Base-by-base conservation (phyloP, 1,140 invertebrate species). In the Phthorimaea operculella region DNA sequence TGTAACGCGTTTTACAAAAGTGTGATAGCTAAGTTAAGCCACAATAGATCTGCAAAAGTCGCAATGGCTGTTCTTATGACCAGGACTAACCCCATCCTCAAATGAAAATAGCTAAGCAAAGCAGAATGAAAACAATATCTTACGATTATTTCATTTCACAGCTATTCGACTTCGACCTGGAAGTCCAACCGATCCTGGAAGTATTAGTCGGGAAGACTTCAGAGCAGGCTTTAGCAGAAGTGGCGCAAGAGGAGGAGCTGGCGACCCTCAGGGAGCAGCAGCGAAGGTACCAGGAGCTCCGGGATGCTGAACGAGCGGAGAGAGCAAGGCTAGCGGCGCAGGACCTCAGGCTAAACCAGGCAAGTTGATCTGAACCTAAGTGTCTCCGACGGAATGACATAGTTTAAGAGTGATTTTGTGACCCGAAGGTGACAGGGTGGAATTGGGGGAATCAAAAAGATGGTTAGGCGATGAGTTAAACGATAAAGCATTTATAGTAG, bases 141-240 rank as follows among this genome's bases (percentile, higher is more conserved):
- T 28, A 28, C 2, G 21, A 28, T 4, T 28, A 28, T 8, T 14
- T 11, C 9, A 14, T 42, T 45, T 65, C 70, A 33, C 72, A 92
- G 90, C 83, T 95, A n/a, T 95, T 93, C 80, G 92, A 97, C 83
- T 98, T 95, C 83, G 95, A 97, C 80, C 82, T 90, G 64, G 95
- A 97, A 79, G 94, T 96, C 8, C 91, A 92, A 68, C 94, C 95
- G 7, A 92, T 97, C 42, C 86, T 97, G 51, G 95, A 97, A 79
- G 90, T 93, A 12, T 83, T 98, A 28, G 92, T 97, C 15, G 94
- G 94, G 17, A 94, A 95, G 76, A 95, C 94, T 33, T 87, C 96
- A 39, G 93, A 96, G 72, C 94, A 96, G 83, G 90, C 94, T 10
- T 85, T 97, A 61, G 88, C 93, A 4, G 96, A 98, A 78, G 90